These are phyloP conservation scores for Prinia subflava DNA, from an alignment of 2,113 vertebrate species.

Conservation along the genomic window DNA sequence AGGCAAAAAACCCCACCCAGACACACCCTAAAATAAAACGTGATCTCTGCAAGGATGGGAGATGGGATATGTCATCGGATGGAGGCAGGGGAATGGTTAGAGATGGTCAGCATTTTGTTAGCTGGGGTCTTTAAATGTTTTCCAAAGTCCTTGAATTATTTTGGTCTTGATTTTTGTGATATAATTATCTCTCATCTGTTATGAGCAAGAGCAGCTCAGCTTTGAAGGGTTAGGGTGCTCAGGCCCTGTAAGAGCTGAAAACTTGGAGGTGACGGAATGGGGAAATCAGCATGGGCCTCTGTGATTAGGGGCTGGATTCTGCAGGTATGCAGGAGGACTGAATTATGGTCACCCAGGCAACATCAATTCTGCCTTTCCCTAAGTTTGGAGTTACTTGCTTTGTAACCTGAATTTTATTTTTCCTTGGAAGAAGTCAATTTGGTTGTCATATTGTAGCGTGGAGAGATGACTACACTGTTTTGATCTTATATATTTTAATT, in stretches of 20 bases:
- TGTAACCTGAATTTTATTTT: neutral
- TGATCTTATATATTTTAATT: neutral
- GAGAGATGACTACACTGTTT: neutral
- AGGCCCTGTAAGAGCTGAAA: neutral
- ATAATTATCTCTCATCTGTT: neutral
- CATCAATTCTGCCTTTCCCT: neutral
- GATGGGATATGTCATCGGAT: accelerated
- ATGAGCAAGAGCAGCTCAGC: neutral
- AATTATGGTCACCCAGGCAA: neutral
- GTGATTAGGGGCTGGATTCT: neutral
- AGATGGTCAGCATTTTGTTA: neutral
- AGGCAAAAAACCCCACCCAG: neutral
- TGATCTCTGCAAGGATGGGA: neutral
- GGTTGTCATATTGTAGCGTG: neutral
- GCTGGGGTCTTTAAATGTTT: neutral
- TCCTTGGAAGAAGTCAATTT: neutral
- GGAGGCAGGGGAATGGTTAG: neutral
- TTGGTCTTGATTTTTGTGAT: neutral
- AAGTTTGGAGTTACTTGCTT: neutral
- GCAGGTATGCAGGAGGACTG: accelerated
- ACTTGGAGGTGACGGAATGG: neutral
- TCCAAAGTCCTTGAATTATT: neutral
- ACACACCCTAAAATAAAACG: accelerated
- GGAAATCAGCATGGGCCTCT: accelerated
- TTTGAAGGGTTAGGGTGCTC: neutral